phyloP scores from a whole-genome alignment of 2,888 invertebrate species.

The Catocala fraxini region DNA sequence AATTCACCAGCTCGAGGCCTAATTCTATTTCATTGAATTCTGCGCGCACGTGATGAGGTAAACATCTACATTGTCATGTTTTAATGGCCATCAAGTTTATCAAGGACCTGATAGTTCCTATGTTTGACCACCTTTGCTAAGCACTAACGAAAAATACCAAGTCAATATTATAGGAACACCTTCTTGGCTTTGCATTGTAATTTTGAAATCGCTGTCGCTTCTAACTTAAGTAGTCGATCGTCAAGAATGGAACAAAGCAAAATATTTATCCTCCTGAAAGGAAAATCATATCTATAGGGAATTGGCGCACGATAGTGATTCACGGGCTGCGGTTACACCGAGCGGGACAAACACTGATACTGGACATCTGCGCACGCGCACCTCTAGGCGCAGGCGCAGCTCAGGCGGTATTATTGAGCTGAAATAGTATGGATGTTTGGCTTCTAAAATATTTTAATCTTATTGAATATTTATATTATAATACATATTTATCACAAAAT shows the following conservation, averaged over 20 bases:
- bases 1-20: slow-evolving; percentile 35
- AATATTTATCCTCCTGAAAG: slow-evolving; percentile 51
- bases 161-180: too few relatives aligned
- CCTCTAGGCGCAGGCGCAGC: background rate
- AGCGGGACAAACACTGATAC: slow-evolving; percentile 30
- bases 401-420: background rate
- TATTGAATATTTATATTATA: too few relatives aligned
- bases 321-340: slow-evolving; percentile 42
- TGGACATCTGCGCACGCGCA: slow-evolving; percentile 11
- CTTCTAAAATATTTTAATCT: too few relatives aligned
- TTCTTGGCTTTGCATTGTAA: background rate
- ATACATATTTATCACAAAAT: too few relatives aligned
- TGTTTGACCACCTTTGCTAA: too few relatives aligned
- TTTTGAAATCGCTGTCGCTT: slow-evolving; percentile 12
- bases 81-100: background rate
- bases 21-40: slow-evolving; percentile 17
- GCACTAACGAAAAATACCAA: too few relatives aligned
- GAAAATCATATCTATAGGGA: slow-evolving; percentile 60
- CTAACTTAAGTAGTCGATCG: slow-evolving; percentile 6
- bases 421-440: too few relatives aligned
- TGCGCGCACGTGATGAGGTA: slow-evolving; percentile 17
- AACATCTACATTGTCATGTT: slow-evolving; percentile 3
- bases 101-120: background rate
- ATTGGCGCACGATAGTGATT: slow-evolving; percentile 57
- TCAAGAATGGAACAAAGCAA: slow-evolving; percentile 1